Percentiles rank a stretch among this genome's conserved stretches.
Evolutionary conservation across 2,797 vertebrate species (phyloP).

Genomic region (Tadarida brasiliensis): DNA sequence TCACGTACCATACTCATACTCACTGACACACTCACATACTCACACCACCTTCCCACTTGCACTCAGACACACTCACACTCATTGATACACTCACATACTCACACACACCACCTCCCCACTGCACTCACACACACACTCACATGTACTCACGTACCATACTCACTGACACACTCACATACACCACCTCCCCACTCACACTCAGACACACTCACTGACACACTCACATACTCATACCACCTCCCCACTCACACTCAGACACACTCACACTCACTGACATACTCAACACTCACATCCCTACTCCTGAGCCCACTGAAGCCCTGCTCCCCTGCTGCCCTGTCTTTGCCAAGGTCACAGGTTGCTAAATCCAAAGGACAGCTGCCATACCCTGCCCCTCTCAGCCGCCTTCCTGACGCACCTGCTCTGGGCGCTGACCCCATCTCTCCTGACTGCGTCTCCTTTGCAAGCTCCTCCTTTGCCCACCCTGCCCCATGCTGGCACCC

Average conservation of each 20-base stretch:
- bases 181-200: background rate
- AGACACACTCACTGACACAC: background rate
- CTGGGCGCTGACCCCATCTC: background rate
- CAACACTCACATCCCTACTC: background rate
- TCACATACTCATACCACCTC: background rate
- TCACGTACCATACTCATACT: too few relatives aligned
- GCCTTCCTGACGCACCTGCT: background rate
- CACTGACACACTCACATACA: background rate
- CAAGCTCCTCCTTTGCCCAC: background rate
- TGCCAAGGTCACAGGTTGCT: too few relatives aligned
- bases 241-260: background rate
- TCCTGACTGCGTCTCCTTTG: background rate
- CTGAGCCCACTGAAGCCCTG: background rate
- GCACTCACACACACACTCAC: too few relatives aligned
- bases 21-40: too few relatives aligned
- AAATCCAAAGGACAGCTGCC: background rate
- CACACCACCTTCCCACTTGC: too few relatives aligned
- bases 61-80: background rate
- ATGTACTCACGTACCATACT: too few relatives aligned
- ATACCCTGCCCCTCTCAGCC: background rate
- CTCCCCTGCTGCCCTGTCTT: background rate
- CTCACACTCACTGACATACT: background rate
- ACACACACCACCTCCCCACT: too few relatives aligned
- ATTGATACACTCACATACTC: background rate
- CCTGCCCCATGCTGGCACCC: fast-evolving